A percentile compares a stretch with the other conserved stretches of the same genome.
phyloP scores from a whole-genome alignment of 1,140 invertebrate species.

The Micrasema minimum region DNA sequence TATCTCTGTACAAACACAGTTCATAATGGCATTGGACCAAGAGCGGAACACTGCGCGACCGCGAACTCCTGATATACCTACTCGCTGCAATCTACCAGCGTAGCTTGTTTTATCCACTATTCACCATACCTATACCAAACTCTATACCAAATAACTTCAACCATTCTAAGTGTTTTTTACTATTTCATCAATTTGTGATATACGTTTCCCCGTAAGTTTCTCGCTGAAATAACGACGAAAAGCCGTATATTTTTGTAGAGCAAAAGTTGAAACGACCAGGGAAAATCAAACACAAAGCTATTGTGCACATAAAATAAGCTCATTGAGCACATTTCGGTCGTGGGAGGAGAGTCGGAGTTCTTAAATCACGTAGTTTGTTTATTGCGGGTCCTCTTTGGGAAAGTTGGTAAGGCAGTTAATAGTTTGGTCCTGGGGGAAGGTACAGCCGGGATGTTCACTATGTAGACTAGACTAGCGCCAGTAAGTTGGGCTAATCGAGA shows the following conservation, averaged over 20 bases:
- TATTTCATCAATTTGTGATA: too few relatives aligned
- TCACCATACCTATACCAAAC: too few relatives aligned
- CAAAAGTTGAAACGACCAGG: neutral
- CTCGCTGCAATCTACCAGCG: neutral
- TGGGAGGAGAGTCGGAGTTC: neutral
- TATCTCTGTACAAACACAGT: constrained; percentile 31
- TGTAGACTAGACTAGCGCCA: neutral
- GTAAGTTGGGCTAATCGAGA: constrained; percentile 18
- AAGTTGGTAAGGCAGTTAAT: constrained; percentile 45
- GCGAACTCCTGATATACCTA: neutral
- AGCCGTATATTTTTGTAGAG: too few relatives aligned
- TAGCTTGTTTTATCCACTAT: too few relatives aligned
- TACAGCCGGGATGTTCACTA: constrained; percentile 18
- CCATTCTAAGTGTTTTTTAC: too few relatives aligned
- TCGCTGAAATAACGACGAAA: too few relatives aligned
- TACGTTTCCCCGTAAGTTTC: too few relatives aligned
- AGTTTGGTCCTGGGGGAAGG: constrained; percentile 52
- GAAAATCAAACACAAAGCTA: constrained; percentile 4
- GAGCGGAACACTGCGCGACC: neutral
- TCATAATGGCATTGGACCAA: constrained; percentile 1
- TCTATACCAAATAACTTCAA: too few relatives aligned
- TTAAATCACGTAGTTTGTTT: constrained; percentile 39
- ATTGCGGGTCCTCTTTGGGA: constrained; percentile 31
- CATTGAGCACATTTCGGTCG: neutral
- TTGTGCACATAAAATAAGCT: constrained; percentile 14